These are phyloP conservation scores for Stegostoma tigrinum DNA, from an alignment of 2,113 vertebrate species.

Conservation along the genomic window DNA sequence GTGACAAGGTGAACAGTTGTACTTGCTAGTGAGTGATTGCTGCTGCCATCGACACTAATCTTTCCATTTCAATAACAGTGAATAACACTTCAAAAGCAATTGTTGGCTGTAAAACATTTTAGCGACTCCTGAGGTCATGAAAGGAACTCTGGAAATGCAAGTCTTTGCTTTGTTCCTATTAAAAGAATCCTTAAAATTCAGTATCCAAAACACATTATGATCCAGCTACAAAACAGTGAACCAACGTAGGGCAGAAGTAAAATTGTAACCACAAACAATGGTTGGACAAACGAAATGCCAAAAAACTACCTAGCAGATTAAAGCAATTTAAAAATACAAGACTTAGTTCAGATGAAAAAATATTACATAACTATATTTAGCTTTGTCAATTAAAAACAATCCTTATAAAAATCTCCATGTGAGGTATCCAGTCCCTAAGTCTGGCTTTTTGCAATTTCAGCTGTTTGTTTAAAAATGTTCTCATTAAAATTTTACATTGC, in stretches of 20 bases:
- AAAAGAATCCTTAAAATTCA: background rate
- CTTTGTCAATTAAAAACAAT: conserved; percentile 21
- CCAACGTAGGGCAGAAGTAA: background rate
- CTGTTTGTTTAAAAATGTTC: background rate
- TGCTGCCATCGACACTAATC: too few relatives aligned
- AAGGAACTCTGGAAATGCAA: background rate
- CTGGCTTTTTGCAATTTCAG: background rate
- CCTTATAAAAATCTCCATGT: conserved; percentile 5
- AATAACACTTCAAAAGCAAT: background rate
- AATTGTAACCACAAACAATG: background rate
- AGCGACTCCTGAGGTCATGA: background rate
- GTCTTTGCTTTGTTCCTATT: background rate
- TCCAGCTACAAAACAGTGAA: background rate
- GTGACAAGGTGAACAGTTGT: too few relatives aligned
- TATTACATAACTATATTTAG: background rate
- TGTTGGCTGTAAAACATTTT: background rate
- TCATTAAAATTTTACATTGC: conserved; percentile 19
- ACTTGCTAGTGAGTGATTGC: too few relatives aligned
- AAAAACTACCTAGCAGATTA: background rate
- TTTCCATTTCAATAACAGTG: background rate
- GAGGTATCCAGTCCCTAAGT: background rate
- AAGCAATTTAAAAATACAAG: background rate
- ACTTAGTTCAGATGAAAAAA: background rate
- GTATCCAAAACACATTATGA: background rate
- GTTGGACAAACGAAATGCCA: background rate